Evolutionary conservation across 2,888 invertebrate species (phyloP).

Genomic region (Metalampra italica): DNA sequence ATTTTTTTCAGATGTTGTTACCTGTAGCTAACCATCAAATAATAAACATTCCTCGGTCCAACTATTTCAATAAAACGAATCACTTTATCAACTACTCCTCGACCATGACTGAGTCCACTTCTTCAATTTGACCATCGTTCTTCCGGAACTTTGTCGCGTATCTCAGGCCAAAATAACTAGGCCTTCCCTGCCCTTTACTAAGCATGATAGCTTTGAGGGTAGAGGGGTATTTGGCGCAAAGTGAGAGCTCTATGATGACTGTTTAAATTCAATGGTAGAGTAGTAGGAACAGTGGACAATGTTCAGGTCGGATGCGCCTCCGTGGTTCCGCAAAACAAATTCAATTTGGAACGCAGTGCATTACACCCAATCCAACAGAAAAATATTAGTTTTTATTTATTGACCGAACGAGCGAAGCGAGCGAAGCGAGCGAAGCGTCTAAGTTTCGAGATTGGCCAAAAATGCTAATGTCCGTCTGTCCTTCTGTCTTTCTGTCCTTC

Average conservation of each 20-base stretch:
- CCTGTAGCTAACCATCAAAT: not conserved
- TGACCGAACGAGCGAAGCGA: too few relatives aligned
- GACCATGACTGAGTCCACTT: conserved; percentile 12
- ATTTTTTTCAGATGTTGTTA: not conserved
- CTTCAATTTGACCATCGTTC: conserved; percentile 22
- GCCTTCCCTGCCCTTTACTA: conserved; percentile 6
- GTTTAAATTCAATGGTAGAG: conserved; percentile 17
- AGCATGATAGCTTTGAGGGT: not conserved
- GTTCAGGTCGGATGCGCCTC: conserved; percentile 35
- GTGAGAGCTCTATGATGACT: conserved; percentile 12
- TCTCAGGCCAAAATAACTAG: conserved; percentile 15
- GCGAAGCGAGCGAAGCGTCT: too few relatives aligned
- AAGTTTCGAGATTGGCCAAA: too few relatives aligned
- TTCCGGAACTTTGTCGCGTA: conserved; percentile 30
- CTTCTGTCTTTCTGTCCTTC: too few relatives aligned
- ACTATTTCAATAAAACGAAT: conserved; percentile 20
- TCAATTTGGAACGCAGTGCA: conserved; percentile 32
- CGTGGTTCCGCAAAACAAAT: conserved; percentile 38
- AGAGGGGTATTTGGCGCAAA: not conserved
- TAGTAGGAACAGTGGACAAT: conserved; percentile 10
- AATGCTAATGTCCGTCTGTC: too few relatives aligned
- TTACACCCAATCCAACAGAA: not conserved
- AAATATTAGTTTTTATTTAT: not conserved
- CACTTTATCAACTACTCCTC: conserved; percentile 3
- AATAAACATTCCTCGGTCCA: conserved; percentile 7